Percentiles rank a stretch among this genome's conserved stretches.
Evolutionary conservation across 2,113 vertebrate genomes (phyloP).

Genomic region (Rousettus leschenaultii): DNA sequence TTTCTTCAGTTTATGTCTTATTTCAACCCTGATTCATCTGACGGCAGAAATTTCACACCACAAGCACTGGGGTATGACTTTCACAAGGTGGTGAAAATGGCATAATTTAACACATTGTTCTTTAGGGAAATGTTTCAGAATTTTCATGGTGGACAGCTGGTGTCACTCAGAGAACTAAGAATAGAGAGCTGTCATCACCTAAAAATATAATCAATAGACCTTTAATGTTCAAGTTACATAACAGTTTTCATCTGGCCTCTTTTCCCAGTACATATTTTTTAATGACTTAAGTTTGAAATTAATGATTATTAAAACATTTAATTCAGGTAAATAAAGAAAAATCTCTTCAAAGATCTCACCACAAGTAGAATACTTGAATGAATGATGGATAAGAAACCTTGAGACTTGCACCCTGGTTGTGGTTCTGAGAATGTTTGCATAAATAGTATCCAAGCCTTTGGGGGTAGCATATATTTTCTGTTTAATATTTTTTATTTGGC

Average conservation of each 20-base stretch:
- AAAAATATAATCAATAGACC: not conserved
- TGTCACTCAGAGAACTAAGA: slow-evolving; percentile 6
- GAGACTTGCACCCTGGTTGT: too few relatives aligned
- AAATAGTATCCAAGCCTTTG: not conserved
- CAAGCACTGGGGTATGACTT: not conserved
- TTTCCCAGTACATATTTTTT: not conserved
- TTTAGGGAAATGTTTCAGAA: slow-evolving; percentile 20
- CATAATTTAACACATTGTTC: slow-evolving; percentile 13
- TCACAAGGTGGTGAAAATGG: not conserved
- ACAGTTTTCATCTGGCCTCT: not conserved
- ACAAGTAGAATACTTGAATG: not conserved
- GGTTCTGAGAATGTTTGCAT: not conserved
- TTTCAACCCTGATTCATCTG: not conserved
- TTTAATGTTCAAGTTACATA: not conserved
- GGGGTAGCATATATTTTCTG: not conserved
- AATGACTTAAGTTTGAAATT: not conserved
- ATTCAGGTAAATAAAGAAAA: not conserved
- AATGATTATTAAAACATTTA: slow-evolving; percentile 1
- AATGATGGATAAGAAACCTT: not conserved
- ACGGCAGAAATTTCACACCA: slow-evolving; percentile 3
- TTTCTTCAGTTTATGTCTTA: not conserved
- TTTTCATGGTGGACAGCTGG: slow-evolving; percentile 25
- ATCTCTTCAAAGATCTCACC: not conserved
- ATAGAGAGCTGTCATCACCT: not conserved
- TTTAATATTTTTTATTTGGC: not conserved